phyloP scores from a whole-genome alignment of 2,888 invertebrate species.

The Nephrocerus scutellatus region DNA sequence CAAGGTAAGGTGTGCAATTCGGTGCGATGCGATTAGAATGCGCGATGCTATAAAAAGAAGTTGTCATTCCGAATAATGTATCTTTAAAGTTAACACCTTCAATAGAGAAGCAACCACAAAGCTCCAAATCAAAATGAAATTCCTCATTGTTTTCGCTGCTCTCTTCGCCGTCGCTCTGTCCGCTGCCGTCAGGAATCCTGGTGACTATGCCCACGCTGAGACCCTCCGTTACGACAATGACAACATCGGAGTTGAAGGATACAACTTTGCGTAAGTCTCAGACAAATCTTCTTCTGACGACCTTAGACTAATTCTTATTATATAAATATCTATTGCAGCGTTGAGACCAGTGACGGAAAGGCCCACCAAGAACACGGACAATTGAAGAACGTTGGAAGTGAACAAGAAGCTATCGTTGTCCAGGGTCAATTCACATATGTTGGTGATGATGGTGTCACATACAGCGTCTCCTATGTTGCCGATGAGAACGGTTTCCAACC shows the following conservation, averaged over 20 bases:
- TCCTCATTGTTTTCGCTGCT: constrained; percentile 25
- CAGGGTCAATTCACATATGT: constrained; percentile 50
- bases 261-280: constrained; percentile 38
- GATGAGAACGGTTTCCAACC: constrained; percentile 44
- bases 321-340: constrained; percentile 35
- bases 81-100: no score
- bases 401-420: constrained; percentile 48
- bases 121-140: constrained; percentile 34
- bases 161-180: constrained; percentile 28
- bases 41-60: no score
- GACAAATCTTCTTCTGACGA: no score
- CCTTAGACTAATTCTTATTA: no score
- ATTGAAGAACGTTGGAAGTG: constrained; percentile 49
- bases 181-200: no score
- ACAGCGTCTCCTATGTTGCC: constrained; percentile 49
- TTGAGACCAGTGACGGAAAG: constrained; percentile 50
- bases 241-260: constrained; percentile 38
- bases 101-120: no score
- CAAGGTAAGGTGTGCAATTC: no score
- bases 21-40: no score
- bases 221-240: constrained; percentile 56
- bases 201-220: no score
- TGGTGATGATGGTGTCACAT: constrained; percentile 51
- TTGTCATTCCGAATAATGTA: no score
- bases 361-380: constrained; percentile 49